These are phyloP conservation scores for Clamator glandarius DNA, from an alignment of 2,797 vertebrate species.

Conservation along the genomic window DNA sequence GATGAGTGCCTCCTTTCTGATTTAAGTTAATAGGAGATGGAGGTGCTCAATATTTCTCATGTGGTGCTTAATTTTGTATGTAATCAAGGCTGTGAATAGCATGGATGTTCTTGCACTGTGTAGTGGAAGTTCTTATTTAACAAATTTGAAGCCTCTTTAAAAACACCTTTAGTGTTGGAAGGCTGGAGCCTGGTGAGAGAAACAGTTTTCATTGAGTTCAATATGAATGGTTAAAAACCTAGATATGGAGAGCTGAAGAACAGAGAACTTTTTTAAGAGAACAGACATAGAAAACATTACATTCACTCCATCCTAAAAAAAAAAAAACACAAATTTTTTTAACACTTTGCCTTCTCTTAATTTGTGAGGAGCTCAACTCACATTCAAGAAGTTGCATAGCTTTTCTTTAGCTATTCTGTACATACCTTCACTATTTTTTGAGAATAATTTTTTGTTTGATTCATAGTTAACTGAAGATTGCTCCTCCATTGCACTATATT, in stretches of 20 bases:
- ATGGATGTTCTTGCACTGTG: not conserved
- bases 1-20: slow-evolving; percentile 13
- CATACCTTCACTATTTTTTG: not conserved
- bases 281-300: not conserved
- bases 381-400: not conserved
- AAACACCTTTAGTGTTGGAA: not conserved
- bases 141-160: not conserved
- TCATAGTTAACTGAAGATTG: not conserved
- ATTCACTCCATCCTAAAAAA: not conserved
- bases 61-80: not conserved
- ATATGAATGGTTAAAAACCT: not conserved
- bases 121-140: not conserved
- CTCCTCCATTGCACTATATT: not conserved
- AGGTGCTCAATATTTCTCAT: not conserved
- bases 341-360: not conserved
- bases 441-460: not conserved
- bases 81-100: not conserved
- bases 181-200: not conserved
- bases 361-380: not conserved
- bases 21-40: slow-evolving; percentile 9
- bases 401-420: not conserved
- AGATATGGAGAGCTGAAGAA: not conserved
- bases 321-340: not conserved
- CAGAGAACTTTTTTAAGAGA: not conserved
- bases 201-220: not conserved